Percentiles rank a stretch among this genome's conserved stretches.
These are phyloP conservation scores for Clupea harengus DNA, from an alignment of 2,113 vertebrate species.

Conservation along the genomic window DNA sequence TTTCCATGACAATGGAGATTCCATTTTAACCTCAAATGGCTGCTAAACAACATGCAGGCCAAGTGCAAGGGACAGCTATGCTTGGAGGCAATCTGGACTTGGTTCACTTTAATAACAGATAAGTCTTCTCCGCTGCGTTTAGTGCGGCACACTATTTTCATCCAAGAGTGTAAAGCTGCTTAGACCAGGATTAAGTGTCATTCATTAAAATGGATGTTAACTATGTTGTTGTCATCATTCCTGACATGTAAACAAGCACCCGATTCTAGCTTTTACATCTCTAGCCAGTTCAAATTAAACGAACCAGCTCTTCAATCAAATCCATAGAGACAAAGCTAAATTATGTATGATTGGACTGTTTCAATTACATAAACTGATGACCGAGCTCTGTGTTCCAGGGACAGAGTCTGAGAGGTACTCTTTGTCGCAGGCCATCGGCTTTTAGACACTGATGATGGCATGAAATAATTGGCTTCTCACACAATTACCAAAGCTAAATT, in stretches of 20 bases:
- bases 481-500: not conserved
- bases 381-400: slow-evolving; percentile 14
- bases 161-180: slow-evolving; percentile 29
- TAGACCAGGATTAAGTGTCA: slow-evolving; percentile 36
- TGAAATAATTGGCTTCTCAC: not conserved
- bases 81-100: not conserved
- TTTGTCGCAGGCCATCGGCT: not conserved
- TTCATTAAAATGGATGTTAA: slow-evolving; percentile 19
- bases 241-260: not conserved
- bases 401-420: not conserved
- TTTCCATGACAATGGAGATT: not conserved
- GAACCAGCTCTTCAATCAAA: not conserved
- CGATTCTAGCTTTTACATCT: not conserved
- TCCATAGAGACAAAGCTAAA: not conserved
- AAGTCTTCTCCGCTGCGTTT: not conserved
- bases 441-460: not conserved
- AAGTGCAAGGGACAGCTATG: not conserved
- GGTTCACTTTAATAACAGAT: slow-evolving; percentile 12
- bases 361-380: not conserved
- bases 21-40: not conserved
- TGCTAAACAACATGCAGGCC: not conserved
- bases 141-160: slow-evolving; percentile 28
- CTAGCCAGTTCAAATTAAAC: not conserved
- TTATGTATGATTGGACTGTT: not conserved
- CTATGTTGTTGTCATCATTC: not conserved